Evolutionary conservation across 1,140 invertebrate species (phyloP).

Genomic region (Gyrodactylus salaris): DNA sequence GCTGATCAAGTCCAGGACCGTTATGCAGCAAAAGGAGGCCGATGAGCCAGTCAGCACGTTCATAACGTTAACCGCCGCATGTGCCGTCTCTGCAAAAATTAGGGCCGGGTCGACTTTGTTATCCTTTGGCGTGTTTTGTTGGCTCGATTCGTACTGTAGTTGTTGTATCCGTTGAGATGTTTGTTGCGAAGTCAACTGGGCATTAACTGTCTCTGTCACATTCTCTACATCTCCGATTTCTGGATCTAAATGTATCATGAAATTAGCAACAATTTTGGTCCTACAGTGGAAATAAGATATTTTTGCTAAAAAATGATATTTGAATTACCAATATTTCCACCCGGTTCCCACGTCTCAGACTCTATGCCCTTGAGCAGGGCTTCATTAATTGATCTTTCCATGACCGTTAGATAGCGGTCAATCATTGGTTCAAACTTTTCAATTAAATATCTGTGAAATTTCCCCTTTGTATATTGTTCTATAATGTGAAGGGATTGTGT

Average conservation of each 20-base stretch:
- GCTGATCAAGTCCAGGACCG: not conserved
- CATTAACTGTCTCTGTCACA: too few relatives aligned
- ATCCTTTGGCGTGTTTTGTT: too few relatives aligned
- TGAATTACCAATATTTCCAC: not conserved
- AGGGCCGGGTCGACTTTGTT: too few relatives aligned
- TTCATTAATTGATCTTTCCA: conserved; percentile 95
- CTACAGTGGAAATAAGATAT: too few relatives aligned
- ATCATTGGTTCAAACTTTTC: conserved; percentile 87
- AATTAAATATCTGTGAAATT: conserved; percentile 76
- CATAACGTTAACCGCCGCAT: not conserved
- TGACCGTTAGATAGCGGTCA: conserved; percentile 81
- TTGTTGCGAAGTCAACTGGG: too few relatives aligned
- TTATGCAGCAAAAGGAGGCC: not conserved
- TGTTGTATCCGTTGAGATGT: not conserved
- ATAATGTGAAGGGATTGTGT: too few relatives aligned
- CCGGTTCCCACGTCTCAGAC: not conserved
- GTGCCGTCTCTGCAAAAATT: not conserved
- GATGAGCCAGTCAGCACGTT: not conserved
- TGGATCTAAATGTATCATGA: too few relatives aligned
- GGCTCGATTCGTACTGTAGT: not conserved
- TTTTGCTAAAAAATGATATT: too few relatives aligned
- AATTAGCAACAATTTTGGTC: too few relatives aligned
- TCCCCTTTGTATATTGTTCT: conserved; percentile 80
- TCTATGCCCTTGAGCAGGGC: conserved; percentile 47
- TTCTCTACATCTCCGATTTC: too few relatives aligned